Conservation (phyloP, 2,888 invertebrate species). For the Mesorhabditis belari region DNA sequence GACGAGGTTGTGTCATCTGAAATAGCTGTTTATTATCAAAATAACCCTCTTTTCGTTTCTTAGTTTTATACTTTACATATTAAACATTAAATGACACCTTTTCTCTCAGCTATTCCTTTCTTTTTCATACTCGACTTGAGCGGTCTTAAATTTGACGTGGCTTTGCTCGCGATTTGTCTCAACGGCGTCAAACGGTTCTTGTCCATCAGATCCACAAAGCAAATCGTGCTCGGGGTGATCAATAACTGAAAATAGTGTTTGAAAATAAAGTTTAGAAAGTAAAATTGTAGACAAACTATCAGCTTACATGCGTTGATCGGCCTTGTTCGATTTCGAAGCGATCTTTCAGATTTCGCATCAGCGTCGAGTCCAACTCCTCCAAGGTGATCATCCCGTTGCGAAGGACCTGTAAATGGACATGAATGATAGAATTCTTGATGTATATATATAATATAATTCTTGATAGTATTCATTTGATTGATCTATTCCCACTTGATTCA, state of each 20-base stretch:
- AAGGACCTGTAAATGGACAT: conserved; percentile 17
- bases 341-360: conserved; percentile 14
- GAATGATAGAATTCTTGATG: no score
- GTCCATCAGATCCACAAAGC: conserved; percentile 23
- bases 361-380: conserved; percentile 9
- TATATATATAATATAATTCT: no score
- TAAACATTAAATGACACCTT: neutral
- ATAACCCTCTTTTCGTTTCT: neutral
- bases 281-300: neutral
- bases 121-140: conserved; percentile 5
- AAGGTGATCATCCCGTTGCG: conserved; percentile 22
- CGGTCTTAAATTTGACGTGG: conserved; percentile 2
- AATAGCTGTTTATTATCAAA: neutral
- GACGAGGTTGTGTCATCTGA: neutral
- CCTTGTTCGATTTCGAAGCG: conserved; percentile 9
- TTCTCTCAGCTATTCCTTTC: neutral
- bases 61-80: conserved; percentile 2
- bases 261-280: neutral
- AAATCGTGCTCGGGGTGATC: conserved; percentile 10
- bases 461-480: neutral
- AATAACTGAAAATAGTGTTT: conserved; percentile 1
- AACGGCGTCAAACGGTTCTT: conserved; percentile 19
- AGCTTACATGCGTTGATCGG: neutral
- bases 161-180: conserved; percentile 22
- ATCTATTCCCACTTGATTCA: conserved; percentile 16